Conservation (phyloP, 2,113 vertebrate species). For the Sander vitreus region DNA sequence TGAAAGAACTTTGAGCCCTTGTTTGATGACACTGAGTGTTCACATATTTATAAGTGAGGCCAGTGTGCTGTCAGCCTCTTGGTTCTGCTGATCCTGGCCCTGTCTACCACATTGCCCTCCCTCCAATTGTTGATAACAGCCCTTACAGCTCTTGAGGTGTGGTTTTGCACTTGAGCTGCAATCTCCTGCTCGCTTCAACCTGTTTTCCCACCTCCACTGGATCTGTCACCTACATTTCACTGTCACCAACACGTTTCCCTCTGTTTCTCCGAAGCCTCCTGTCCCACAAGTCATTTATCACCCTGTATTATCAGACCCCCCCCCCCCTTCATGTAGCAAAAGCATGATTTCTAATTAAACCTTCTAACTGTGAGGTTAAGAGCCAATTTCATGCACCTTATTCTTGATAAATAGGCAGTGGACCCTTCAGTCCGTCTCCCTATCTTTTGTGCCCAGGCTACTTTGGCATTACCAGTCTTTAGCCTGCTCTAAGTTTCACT, state of each 20-base stretch:
- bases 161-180: conserved; percentile 62
- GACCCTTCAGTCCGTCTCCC: conserved; percentile 53
- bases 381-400: conserved; percentile 87
- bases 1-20: not conserved
- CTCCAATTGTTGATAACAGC: conserved; percentile 41
- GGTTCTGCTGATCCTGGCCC: conserved; percentile 18
- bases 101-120: conserved; percentile 10
- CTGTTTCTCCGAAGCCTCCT: conserved; percentile 48
- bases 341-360: conserved; percentile 87
- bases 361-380: conserved; percentile 85
- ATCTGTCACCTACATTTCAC: conserved; percentile 75
- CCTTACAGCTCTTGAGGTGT: conserved; percentile 49
- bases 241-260: conserved; percentile 33
- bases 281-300: conserved; percentile 83
- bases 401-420: conserved; percentile 83
- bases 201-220: conserved; percentile 56
- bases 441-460: conserved; percentile 63
- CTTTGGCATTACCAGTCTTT: conserved; percentile 41
- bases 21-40: conserved; percentile 4
- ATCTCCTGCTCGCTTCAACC: conserved; percentile 48
- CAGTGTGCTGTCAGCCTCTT: conserved; percentile 27
- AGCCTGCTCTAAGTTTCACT: conserved; percentile 42
- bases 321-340: conserved; percentile 67
- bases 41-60: conserved; percentile 31
- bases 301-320: conserved; percentile 70